These are phyloP conservation scores for Diacarnus erythraeanus DNA, from an alignment of 37 sponge, comb jelly and placozoan genomes.

Conservation along the genomic window DNA sequence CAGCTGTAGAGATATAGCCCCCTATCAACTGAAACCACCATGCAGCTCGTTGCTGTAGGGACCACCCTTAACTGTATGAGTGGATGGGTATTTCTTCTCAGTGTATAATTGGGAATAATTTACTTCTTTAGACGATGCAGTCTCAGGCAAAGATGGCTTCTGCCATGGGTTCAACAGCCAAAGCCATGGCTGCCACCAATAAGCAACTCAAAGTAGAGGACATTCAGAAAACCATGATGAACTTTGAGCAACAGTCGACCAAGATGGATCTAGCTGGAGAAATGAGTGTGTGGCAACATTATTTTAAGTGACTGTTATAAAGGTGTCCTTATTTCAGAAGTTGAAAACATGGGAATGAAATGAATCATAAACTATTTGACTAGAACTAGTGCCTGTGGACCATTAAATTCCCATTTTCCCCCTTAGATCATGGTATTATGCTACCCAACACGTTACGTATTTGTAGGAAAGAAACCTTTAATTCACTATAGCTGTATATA, in stretches of 20 bases:
- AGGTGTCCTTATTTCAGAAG: too few relatives aligned
- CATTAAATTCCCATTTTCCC: too few relatives aligned
- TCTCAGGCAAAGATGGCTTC: conserved; percentile 69
- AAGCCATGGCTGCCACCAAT: conserved; percentile 91
- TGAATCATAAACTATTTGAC: too few relatives aligned
- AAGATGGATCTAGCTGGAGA: conserved; percentile 99
- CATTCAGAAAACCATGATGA: conserved; percentile 86
- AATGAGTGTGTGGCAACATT: conserved; percentile 91
- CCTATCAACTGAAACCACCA: background rate
- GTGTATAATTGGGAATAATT: background rate
- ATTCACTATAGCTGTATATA: too few relatives aligned
- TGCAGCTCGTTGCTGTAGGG: background rate
- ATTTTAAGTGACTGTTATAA: too few relatives aligned
- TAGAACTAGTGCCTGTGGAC: too few relatives aligned
- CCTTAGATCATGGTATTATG: too few relatives aligned
- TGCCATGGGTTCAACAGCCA: conserved; percentile 82
- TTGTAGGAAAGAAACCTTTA: too few relatives aligned
- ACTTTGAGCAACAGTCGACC: conserved; percentile 88
- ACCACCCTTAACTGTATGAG: too few relatives aligned
- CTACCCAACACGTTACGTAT: too few relatives aligned
- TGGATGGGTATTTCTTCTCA: background rate
- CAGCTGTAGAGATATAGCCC: too few relatives aligned
- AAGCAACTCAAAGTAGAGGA: conserved; percentile 84
- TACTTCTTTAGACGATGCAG: conserved; percentile 58
- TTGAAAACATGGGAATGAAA: too few relatives aligned